Conservation (phyloP, 2,888 invertebrate genomes). For the Formica aserva region DNA sequence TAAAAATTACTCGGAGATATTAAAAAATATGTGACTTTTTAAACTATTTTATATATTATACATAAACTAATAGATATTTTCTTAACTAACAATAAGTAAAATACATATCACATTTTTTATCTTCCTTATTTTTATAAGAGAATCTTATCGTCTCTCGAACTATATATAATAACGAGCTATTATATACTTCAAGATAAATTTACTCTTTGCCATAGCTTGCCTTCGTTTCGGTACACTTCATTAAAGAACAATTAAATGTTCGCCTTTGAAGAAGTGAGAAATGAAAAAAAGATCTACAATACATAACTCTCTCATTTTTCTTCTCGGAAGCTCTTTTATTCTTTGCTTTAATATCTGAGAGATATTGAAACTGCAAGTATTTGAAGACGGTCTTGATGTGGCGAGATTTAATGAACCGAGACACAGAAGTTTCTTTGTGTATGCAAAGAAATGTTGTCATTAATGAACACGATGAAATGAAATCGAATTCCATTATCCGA, state of each 20-base stretch:
- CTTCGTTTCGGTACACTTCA: constrained; percentile 23
- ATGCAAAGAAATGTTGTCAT: constrained; percentile 9
- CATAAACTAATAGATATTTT: background rate
- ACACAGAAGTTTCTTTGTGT: constrained; percentile 6
- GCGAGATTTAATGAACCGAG: constrained; percentile 13
- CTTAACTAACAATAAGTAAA: background rate
- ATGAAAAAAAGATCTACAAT: background rate
- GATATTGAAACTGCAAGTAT: constrained; percentile 22
- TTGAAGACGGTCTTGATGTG: background rate
- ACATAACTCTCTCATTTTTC: constrained; percentile 22
- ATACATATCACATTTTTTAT: background rate
- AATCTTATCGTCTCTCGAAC: background rate
- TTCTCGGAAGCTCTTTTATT: constrained; percentile 14
- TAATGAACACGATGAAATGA: constrained; percentile 30
- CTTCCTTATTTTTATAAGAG: background rate
- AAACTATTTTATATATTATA: background rate
- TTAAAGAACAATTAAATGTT: constrained; percentile 39
- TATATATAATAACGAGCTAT: background rate
- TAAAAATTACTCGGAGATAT: background rate
- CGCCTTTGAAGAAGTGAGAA: background rate
- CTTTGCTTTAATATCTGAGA: background rate
- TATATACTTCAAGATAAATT: constrained; percentile 31
- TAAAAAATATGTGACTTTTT: background rate
- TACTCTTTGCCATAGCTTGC: constrained; percentile 6
- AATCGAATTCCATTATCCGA: constrained; percentile 22